These are phyloP conservation scores for Pammene aurita DNA, from an alignment of 2,888 invertebrate genomes.

Conservation along the genomic window DNA sequence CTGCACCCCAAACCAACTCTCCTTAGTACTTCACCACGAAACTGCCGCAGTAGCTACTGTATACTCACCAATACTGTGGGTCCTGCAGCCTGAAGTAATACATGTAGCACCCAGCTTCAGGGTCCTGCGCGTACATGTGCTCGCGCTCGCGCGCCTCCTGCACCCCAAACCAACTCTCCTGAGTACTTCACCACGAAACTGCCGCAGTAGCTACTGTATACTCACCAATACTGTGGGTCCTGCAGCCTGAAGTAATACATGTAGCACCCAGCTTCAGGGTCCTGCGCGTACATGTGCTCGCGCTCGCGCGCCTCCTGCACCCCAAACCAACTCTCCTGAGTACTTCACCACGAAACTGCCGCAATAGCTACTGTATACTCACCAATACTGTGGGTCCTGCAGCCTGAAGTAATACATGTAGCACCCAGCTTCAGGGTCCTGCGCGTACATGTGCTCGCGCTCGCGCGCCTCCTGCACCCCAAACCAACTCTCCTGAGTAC, in stretches of 20 bases:
- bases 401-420: too few relatives aligned
- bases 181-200: constrained; percentile 98
- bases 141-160: constrained; percentile 93
- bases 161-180: constrained; percentile 96
- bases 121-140: constrained; percentile 91
- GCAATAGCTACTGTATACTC: too few relatives aligned
- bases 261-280: constrained; percentile 96
- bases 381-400: too few relatives aligned
- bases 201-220: too few relatives aligned
- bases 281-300: constrained; percentile 92
- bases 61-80: constrained; percentile 91
- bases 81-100: constrained; percentile 97
- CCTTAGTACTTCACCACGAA: constrained; percentile 99
- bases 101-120: constrained; percentile 98
- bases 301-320: constrained; percentile 91
- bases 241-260: constrained; percentile 99
- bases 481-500: too few relatives aligned
- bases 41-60: too few relatives aligned
- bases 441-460: too few relatives aligned
- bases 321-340: constrained; percentile 96
- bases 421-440: too few relatives aligned
- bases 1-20: constrained; percentile 92
- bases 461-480: too few relatives aligned
- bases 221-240: constrained; percentile 94
- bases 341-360: constrained; percentile 99